phyloP scores from a whole-genome alignment of 2,113 vertebrate genomes.

The Oryzias woworae region DNA sequence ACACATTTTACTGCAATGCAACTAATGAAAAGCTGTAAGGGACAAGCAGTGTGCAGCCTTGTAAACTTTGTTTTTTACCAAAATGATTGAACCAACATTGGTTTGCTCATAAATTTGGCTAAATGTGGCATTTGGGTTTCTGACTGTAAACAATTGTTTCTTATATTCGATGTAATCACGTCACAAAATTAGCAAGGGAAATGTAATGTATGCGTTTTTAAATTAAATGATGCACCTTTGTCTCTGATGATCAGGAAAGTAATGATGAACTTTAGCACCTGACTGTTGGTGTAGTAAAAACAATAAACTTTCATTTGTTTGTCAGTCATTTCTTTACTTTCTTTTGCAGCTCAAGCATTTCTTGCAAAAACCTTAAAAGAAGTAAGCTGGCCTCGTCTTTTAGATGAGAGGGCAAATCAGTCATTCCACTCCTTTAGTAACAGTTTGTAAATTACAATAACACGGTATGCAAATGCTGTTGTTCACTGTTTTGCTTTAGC shows the following conservation, averaged over 20 bases:
- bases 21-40: conserved; percentile 34
- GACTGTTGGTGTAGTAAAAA: background rate
- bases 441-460: conserved; percentile 7
- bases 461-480: background rate
- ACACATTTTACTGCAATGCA: conserved; percentile 40
- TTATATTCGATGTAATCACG: conserved; percentile 2
- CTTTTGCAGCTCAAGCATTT: conserved; percentile 37
- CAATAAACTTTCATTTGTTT: conserved; percentile 34
- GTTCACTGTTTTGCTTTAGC: too few species aligned
- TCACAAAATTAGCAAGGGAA: background rate
- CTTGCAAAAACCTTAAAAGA: conserved; percentile 50
- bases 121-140: background rate
- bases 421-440: conserved; percentile 18
- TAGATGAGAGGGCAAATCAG: conserved; percentile 21
- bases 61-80: background rate
- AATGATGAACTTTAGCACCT: too few species aligned
- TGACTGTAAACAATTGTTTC: background rate
- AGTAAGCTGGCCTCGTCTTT: conserved; percentile 19
- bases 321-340: conserved; percentile 40
- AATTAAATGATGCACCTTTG: conserved; percentile 39
- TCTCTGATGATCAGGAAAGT: background rate
- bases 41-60: conserved; percentile 27
- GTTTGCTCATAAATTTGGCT: conserved; percentile 3
- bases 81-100: background rate
- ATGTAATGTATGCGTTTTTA: conserved; percentile 2